Conservation (phyloP, 1,140 invertebrate genomes). For the Harpegnathos saltator region DNA sequence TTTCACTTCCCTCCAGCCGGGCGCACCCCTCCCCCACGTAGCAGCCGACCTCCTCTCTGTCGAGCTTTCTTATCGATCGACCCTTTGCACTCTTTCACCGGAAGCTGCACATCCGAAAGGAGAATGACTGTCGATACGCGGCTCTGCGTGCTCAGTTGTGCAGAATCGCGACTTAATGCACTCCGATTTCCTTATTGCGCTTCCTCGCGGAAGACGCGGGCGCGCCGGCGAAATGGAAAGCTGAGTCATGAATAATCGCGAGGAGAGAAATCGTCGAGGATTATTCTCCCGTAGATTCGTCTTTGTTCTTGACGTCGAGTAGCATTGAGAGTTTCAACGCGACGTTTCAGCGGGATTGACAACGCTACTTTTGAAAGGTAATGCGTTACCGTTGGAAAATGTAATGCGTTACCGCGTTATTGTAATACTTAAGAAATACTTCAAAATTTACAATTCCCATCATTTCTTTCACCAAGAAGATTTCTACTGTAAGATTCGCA, state of each 20-base stretch:
- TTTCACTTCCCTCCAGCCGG: slow-evolving; percentile 39
- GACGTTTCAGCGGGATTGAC: too few species aligned
- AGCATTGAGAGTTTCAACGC: background rate
- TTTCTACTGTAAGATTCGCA: too few species aligned
- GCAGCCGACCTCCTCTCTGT: background rate
- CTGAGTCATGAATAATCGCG: slow-evolving; percentile 31
- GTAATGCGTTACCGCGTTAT: too few species aligned
- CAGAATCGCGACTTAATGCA: slow-evolving; percentile 45
- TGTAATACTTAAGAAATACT: too few species aligned
- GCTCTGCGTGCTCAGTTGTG: slow-evolving; percentile 27
- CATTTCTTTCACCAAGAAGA: too few species aligned
- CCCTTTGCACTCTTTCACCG: slow-evolving; percentile 43
- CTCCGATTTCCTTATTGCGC: slow-evolving; percentile 51
- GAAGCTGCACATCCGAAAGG: slow-evolving; percentile 48
- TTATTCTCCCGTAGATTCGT: too few species aligned
- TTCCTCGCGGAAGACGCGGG: slow-evolving; percentile 23
- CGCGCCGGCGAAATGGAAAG: slow-evolving; percentile 23
- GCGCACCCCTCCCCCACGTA: background rate
- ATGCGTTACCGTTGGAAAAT: too few species aligned
- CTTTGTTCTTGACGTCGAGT: background rate
- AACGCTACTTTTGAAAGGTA: too few species aligned
- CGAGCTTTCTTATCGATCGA: slow-evolving; percentile 42
- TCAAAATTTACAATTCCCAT: too few species aligned
- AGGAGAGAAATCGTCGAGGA: background rate
- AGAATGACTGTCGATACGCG: slow-evolving; percentile 52